Conservation (phyloP, 2,888 invertebrate genomes). For the Ophioninae sp. region DNA sequence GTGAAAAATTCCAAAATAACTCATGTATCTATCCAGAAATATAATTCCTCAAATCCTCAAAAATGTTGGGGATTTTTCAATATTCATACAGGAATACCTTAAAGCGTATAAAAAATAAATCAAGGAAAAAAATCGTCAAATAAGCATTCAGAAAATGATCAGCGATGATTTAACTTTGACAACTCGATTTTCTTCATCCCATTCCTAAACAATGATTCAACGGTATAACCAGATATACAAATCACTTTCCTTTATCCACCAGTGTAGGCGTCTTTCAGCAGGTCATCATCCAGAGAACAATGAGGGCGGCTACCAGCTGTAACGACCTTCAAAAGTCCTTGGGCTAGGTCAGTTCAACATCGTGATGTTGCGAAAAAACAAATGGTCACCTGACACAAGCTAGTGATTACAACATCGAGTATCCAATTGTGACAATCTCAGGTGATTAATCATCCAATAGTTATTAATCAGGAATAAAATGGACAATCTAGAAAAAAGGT, state of each 20-base stretch:
- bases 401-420: neutral
- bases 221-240: neutral
- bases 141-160: no score
- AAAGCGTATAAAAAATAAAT: no score
- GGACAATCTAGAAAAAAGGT: conserved; percentile 31
- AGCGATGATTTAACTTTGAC: no score
- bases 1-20: no score
- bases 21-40: no score
- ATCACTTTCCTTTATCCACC: neutral
- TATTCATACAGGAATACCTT: no score
- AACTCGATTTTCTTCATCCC: no score
- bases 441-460: conserved; percentile 47
- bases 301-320: neutral
- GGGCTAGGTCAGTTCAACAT: conserved; percentile 47
- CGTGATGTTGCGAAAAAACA: conserved; percentile 19
- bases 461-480: conserved; percentile 5
- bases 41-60: no score
- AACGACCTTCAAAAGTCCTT: conserved; percentile 19
- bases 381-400: neutral
- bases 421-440: neutral
- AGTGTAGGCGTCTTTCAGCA: neutral
- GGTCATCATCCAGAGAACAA: neutral
- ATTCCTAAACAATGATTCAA: neutral
- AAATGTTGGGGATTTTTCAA: no score
- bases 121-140: no score